Base-by-base conservation (phyloP, 2,888 invertebrate genomes). In the Smittia aterrima region DNA sequence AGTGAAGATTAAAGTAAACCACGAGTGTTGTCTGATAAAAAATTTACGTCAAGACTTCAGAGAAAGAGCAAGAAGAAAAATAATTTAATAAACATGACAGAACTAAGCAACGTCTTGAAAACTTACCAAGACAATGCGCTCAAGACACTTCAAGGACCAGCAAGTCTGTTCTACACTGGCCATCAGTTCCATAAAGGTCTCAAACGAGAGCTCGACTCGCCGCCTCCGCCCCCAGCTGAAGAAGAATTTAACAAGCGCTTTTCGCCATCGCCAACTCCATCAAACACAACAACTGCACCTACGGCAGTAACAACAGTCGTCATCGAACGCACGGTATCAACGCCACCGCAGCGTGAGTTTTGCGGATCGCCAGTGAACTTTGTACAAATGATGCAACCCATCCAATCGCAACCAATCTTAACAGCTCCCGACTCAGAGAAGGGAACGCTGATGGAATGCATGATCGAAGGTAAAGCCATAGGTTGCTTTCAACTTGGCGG, bases 401-500 rank as follows among this genome's bases (percentile, higher is more conserved):
- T 82, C 68, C 84, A 83, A 78, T 86, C 85, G 81, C 87, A 86
- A 81, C 95, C 91, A 78, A 90, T 96, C 78, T 86, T 96, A 79
- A 90, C 92, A 58, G 89, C 92, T 66, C 88, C 93, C 75, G 95
- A 95, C 84, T 88, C 90, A 75, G 90, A 89, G 78, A 89, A 91
- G 77, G 93, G 93, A 77, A 93, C 93, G 80, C 87, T 93, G 79
- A 90, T 91, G 79, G 95, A 96, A 83, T 96, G 97, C 1, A 85
- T 90, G 74, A 87, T 98, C 78, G 96, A 96, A 84, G 93, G 92
- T 77, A 94, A 96, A 83, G 88, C 89, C 76, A 96, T 98, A 81
- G 92, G 96, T 40, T 98, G 98, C 85, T 98, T 98, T 85, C 89
- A 92, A 76, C 92, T 98, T 73, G 98, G 98, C 77, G 98, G 98